Evolutionary conservation across 2,888 invertebrate species (phyloP).

Genomic region (Eupeodes luniger): DNA sequence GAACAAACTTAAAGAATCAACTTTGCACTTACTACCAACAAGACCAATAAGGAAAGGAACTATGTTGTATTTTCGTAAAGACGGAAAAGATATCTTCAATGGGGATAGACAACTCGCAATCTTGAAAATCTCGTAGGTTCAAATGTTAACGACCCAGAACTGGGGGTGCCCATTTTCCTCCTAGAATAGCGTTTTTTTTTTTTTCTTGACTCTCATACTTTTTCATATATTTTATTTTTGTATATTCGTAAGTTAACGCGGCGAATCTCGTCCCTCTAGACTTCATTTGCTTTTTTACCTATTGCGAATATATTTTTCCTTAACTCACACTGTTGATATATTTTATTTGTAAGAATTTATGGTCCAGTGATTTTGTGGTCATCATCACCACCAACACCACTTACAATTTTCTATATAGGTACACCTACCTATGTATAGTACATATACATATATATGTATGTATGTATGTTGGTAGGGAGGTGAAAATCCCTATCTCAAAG

Average conservation of each 20-base stretch:
- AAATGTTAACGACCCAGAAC: constrained; percentile 71
- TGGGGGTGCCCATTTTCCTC: constrained; percentile 5
- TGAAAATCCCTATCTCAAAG: constrained; percentile 24
- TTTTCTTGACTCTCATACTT: not conserved
- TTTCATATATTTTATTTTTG: not conserved
- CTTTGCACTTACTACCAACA: constrained; percentile 30
- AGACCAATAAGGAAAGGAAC: too few species aligned
- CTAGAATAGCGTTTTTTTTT: constrained; percentile 20
- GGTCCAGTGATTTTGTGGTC: constrained; percentile 66
- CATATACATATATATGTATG: too few species aligned
- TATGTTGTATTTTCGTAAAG: too few species aligned
- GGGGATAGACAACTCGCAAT: not conserved
- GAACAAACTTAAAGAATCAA: constrained; percentile 2
- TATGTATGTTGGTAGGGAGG: constrained; percentile 13
- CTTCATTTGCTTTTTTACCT: not conserved
- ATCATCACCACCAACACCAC: constrained; percentile 31
- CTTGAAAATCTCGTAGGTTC: constrained; percentile 50
- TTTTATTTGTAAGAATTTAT: constrained; percentile 54
- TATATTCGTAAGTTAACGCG: not conserved
- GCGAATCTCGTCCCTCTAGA: not conserved
- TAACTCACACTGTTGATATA: not conserved
- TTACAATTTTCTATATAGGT: not conserved
- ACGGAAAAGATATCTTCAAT: not conserved
- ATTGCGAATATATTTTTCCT: not conserved
- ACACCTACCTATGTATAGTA: too few species aligned